Evolutionary conservation across 2,797 vertebrate species (phyloP), one percentile per base, ranked within the genome.

Genomic region (Lycodopsis pacificus): DNA sequence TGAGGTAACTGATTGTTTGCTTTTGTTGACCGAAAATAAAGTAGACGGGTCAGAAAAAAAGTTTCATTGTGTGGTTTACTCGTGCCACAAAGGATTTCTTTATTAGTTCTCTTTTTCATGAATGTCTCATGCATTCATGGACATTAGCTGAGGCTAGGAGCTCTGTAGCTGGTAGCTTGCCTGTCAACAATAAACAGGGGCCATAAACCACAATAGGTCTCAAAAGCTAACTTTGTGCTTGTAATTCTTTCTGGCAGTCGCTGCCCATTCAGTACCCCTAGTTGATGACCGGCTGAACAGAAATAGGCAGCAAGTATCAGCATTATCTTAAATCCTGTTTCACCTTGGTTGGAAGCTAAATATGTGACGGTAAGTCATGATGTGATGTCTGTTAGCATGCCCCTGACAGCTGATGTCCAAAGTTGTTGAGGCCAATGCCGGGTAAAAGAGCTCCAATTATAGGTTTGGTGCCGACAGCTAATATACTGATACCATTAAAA

Each of bases 241-340:
- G 62, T 69, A 42, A 54, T 62, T 61, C 63, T 65, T 32, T 36
- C 34, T 72, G 78, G 72, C 80, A 79, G 40, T 66, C 22, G 19
- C 51, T 62, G 73, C 32, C 75, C 38, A 56, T 51, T 62, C 42
- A 62, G 3, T 36, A n/a, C 20, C 42, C 5, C 42, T 66, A 65
- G 62, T 42, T 67, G 34, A 34, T 68, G 66, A 66, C 57, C 48
- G 30, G 56, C 36, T 74, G 64, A 56, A 32, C 64, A 48, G 36
- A 63, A 79, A 63, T 65, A 59, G 65, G 48, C 68, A 73, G 54
- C 51, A 62, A 70, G 36, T 57, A 72, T 63, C 54, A 61, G 46
- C 27, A 76, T 80, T 40, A 73, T 42, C n/a, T 76, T 42, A 56
- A 73, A 46, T 69, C 74, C 63, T 40, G 15, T 65, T 73, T 80